Conservation (phyloP, 2,113 vertebrate species). For the Solenodon paradoxus region DNA sequence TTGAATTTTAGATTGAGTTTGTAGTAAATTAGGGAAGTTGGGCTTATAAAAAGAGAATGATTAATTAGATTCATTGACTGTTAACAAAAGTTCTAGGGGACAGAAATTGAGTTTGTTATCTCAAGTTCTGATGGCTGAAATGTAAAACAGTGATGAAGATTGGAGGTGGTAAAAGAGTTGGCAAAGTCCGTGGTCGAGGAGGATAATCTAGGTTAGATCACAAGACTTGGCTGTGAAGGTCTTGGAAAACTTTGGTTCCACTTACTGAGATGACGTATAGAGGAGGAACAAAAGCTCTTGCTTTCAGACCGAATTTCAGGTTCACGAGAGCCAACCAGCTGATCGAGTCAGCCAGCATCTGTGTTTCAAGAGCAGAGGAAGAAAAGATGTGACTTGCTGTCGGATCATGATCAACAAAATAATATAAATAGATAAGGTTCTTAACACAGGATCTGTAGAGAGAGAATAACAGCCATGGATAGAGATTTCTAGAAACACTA, state of each 20-base stretch:
- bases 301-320: background rate
- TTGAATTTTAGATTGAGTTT: background rate
- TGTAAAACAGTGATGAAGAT: background rate
- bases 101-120: background rate
- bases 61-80: background rate
- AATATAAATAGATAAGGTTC: background rate
- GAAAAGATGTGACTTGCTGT: background rate
- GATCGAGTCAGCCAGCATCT: background rate
- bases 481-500: background rate
- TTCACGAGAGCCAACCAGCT: background rate
- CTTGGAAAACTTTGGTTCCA: background rate
- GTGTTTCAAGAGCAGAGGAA: background rate
- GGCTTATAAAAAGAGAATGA: background rate
- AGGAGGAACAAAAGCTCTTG: background rate
- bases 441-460: background rate
- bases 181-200: background rate
- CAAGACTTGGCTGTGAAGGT: background rate
- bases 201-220: too few species aligned
- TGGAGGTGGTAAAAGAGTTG: background rate
- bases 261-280: background rate
- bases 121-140: background rate
- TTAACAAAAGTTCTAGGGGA: background rate
- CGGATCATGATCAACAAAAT: background rate
- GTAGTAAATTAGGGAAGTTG: background rate
- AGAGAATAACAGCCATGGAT: background rate